Percentiles rank a stretch among this genome's conserved stretches.
Evolutionary conservation across 1,140 invertebrate genomes (phyloP).

Genomic region (Nomia melanderi): DNA sequence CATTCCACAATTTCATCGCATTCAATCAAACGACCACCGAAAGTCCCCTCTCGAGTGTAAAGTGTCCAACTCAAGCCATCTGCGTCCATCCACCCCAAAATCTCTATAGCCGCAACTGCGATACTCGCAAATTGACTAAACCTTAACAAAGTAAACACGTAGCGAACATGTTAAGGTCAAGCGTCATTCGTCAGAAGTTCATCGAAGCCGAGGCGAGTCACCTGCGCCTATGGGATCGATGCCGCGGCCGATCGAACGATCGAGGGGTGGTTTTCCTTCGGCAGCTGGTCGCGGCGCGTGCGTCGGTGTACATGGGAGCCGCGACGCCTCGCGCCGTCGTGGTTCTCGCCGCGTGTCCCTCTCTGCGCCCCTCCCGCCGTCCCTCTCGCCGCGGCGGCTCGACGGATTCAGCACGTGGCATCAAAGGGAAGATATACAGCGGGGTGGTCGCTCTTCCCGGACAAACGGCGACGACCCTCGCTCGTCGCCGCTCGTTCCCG

Average conservation of each 20-base stretch:
- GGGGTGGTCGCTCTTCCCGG: slow-evolving; percentile 57
- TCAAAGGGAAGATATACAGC: slow-evolving; percentile 65
- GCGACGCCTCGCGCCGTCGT: slow-evolving; percentile 65
- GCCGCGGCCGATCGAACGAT: slow-evolving; percentile 5
- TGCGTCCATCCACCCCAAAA: no score
- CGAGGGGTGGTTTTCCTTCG: not conserved
- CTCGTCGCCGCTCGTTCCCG: slow-evolving; percentile 51
- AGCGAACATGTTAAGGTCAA: not conserved
- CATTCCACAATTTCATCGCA: no score
- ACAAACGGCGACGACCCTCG: slow-evolving; percentile 68
- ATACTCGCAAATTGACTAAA: no score
- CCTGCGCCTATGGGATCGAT: not conserved
- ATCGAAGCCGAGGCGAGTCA: not conserved
- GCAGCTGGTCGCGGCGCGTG: slow-evolving; percentile 16
- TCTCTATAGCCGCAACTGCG: no score
- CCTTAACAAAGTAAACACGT: no score
- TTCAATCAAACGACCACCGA: no score
- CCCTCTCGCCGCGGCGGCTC: slow-evolving; percentile 35
- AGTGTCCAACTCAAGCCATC: no score
- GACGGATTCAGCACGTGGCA: slow-evolving; percentile 70
- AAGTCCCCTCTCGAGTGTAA: no score
- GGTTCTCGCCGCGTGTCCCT: slow-evolving; percentile 33
- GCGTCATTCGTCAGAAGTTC: not conserved
- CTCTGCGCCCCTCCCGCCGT: not conserved
- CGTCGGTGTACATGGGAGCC: slow-evolving; percentile 51